phyloP scores from a whole-genome alignment of 2,113 vertebrate genomes.

The Synodontis membranacea region DNA sequence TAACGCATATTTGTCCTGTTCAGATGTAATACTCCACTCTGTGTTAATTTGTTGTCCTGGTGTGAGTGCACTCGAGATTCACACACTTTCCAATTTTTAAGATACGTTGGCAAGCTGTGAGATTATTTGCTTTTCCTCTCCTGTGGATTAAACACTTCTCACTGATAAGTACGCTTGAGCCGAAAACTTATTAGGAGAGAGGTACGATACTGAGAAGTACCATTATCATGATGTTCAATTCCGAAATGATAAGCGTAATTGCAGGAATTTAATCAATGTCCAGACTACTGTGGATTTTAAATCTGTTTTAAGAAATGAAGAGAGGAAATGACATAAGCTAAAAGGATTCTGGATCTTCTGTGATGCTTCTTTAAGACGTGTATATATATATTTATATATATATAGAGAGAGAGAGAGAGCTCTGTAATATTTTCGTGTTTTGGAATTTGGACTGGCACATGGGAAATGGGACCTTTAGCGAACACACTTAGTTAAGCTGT shows the following conservation, averaged over 20 bases:
- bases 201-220: slow-evolving; percentile 50
- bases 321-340: slow-evolving; percentile 33
- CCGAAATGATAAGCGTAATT: slow-evolving; percentile 48
- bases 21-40: slow-evolving; percentile 37
- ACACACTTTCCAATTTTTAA: slow-evolving; percentile 35
- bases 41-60: slow-evolving; percentile 28
- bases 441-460: slow-evolving; percentile 63
- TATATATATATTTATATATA: neutral
- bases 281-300: slow-evolving; percentile 1
- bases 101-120: slow-evolving; percentile 22
- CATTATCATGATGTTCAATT: slow-evolving; percentile 49
- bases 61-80: slow-evolving; percentile 19
- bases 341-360: neutral
- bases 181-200: slow-evolving; percentile 40
- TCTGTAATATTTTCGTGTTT: slow-evolving; percentile 56
- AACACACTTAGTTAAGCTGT: slow-evolving; percentile 61
- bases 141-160: slow-evolving; percentile 37
- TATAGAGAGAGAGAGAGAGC: too few relatives aligned
- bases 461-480: slow-evolving; percentile 63
- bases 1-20: slow-evolving; percentile 23
- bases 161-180: slow-evolving; percentile 43
- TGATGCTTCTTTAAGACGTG: neutral
- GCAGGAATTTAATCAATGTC: slow-evolving; percentile 38
- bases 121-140: slow-evolving; percentile 42
- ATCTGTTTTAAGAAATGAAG: slow-evolving; percentile 29